Conservation (phyloP, 1,140 invertebrate species). For the Drosophila guanche region DNA sequence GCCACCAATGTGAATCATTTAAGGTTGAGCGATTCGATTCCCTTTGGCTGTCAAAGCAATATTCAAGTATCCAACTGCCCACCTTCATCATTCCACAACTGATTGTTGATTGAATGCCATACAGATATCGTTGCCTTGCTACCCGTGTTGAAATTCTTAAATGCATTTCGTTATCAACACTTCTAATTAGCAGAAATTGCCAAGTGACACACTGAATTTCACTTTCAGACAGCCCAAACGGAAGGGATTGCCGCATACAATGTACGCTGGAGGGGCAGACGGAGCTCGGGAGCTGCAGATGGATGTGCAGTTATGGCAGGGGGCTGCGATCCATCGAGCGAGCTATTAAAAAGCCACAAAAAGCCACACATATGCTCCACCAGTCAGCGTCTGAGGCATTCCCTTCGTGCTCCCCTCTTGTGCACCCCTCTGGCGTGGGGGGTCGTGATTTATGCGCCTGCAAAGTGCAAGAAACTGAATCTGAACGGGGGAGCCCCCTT, state of each 20-base stretch:
- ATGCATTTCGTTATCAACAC: slow-evolving; percentile 55
- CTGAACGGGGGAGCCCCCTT: slow-evolving; percentile 41
- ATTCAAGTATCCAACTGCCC: slow-evolving; percentile 14
- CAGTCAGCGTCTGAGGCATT: slow-evolving; percentile 41
- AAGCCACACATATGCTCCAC: slow-evolving; percentile 64
- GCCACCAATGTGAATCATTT: slow-evolving; percentile 31
- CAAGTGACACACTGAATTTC: slow-evolving; percentile 79
- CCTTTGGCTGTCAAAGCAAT: slow-evolving; percentile 14
- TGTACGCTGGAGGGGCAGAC: slow-evolving; percentile 36
- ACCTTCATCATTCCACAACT: slow-evolving; percentile 1
- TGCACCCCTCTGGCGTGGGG: too few species aligned
- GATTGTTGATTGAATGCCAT: slow-evolving; percentile 11
- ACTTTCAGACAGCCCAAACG: slow-evolving; percentile 49
- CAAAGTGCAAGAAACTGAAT: slow-evolving; percentile 40
- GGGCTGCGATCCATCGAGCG: slow-evolving; percentile 46
- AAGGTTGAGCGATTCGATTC: too few species aligned
- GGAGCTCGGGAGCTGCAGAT: background rate
- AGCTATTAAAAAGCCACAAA: slow-evolving; percentile 80
- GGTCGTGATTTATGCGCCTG: slow-evolving; percentile 74
- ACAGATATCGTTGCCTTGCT: slow-evolving; percentile 14
- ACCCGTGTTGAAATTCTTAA: too few species aligned
- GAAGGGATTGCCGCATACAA: slow-evolving; percentile 76
- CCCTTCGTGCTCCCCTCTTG: too few species aligned
- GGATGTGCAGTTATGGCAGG: background rate
- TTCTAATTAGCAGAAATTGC: slow-evolving; percentile 79